Conservation (phyloP, 1,140 invertebrate species). For the Arion vulgaris region DNA sequence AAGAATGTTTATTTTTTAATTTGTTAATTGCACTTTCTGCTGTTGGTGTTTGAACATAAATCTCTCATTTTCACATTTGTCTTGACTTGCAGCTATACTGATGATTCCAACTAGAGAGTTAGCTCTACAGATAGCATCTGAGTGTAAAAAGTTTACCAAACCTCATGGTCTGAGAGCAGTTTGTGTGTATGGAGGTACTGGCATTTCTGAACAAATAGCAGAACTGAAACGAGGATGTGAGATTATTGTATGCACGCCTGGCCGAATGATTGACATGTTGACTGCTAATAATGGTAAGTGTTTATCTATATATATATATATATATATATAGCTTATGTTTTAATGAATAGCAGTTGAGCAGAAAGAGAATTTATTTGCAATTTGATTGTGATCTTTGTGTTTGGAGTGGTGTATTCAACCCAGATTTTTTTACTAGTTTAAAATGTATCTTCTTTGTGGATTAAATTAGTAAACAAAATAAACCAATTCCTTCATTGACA, state of each 20-base stretch:
- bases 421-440: no score
- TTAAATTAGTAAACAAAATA: no score
- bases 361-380: no score
- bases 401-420: no score
- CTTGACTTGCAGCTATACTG: constrained; percentile 78
- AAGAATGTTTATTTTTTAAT: no score
- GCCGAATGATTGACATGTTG: constrained; percentile 99
- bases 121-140: constrained; percentile 98
- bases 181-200: constrained; percentile 99
- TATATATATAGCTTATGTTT: not conserved
- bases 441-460: no score
- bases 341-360: not conserved
- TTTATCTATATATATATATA: not conserved
- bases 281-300: constrained; percentile 92
- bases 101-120: constrained; percentile 99
- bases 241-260: constrained; percentile 99
- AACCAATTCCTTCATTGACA: no score
- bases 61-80: no score
- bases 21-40: no score
- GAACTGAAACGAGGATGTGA: constrained; percentile 98
- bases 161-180: constrained; percentile 88
- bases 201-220: constrained; percentile 97
- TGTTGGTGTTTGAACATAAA: no score
- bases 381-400: no score
- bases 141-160: constrained; percentile 96